phyloP scores from a whole-genome alignment of 2,797 vertebrate species.

The Nannoperca australis region DNA sequence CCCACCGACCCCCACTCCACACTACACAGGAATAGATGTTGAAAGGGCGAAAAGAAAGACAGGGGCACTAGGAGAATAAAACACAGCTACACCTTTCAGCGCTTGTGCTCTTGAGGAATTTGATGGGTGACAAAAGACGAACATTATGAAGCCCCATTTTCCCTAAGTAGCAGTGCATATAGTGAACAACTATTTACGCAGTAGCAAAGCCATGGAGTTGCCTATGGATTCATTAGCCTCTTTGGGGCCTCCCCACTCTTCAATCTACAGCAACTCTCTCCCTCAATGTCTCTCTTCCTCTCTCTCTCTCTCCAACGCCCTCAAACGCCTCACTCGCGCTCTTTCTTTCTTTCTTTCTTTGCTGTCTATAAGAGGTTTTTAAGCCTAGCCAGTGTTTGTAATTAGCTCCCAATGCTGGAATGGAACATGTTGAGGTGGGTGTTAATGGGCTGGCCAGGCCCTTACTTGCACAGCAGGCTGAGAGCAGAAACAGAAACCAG shows the following conservation, averaged over 20 bases:
- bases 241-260: conserved; percentile 89
- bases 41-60: conserved; percentile 73
- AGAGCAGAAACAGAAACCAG: conserved; percentile 89
- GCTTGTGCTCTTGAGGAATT: conserved; percentile 96
- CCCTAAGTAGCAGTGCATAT: conserved; percentile 93
- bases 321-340: conserved; percentile 75
- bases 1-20: conserved; percentile 34
- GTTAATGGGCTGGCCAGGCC: conserved; percentile 89
- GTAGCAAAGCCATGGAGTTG: conserved; percentile 94
- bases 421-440: conserved; percentile 92
- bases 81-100: conserved; percentile 84
- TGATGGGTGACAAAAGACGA: conserved; percentile 93
- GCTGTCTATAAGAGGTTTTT: conserved; percentile 94
- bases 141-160: conserved; percentile 94
- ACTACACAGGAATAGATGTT: conserved; percentile 57
- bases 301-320: conserved; percentile 84
- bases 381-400: conserved; percentile 92
- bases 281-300: conserved; percentile 62
- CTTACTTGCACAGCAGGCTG: conserved; percentile 89
- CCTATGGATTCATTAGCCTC: conserved; percentile 99
- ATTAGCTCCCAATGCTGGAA: conserved; percentile 96
- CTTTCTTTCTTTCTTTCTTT: conserved; percentile 89
- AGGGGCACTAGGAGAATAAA: conserved; percentile 71
- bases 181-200: conserved; percentile 86
- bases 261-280: conserved; percentile 85